Percentiles rank a stretch among this genome's conserved stretches.
Evolutionary conservation across 2,797 vertebrate species (phyloP).

Genomic region (Tragopan temminckii): DNA sequence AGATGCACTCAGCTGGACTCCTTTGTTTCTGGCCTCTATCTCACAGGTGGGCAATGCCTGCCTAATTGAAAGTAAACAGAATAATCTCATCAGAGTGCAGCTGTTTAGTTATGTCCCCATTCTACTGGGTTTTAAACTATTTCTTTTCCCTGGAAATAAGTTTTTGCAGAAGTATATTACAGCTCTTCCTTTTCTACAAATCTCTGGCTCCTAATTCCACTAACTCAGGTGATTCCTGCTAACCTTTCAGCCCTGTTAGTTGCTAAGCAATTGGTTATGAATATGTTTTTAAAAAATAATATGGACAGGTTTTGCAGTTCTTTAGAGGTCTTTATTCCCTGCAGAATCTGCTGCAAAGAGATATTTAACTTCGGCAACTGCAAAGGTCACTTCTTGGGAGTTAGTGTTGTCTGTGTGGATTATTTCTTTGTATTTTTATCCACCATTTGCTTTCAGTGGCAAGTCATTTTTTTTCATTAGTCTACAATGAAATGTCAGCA

Average conservation of each 20-base stretch:
- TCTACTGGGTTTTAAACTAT: background rate
- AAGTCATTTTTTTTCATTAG: background rate
- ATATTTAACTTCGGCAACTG: conserved; percentile 4
- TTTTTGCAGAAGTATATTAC: background rate
- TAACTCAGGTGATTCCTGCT: background rate
- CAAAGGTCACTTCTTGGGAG: conserved; percentile 2
- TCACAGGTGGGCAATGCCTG: background rate
- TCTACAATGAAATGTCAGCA: background rate
- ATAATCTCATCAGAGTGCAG: background rate
- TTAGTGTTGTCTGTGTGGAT: background rate
- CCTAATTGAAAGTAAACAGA: background rate
- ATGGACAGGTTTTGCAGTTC: background rate
- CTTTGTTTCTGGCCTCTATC: background rate
- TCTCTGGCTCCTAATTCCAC: background rate
- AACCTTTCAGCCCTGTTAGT: background rate
- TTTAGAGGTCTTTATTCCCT: background rate
- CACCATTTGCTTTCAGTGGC: background rate
- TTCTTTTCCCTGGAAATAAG: background rate
- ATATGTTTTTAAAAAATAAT: background rate
- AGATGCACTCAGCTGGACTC: background rate
- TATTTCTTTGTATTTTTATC: background rate
- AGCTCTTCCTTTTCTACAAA: background rate
- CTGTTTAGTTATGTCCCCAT: background rate
- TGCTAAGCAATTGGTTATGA: background rate
- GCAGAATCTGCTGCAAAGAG: background rate